Evolutionary conservation across 2,113 vertebrate species (phyloP).

Genomic region (Elgaria multicarinata): DNA sequence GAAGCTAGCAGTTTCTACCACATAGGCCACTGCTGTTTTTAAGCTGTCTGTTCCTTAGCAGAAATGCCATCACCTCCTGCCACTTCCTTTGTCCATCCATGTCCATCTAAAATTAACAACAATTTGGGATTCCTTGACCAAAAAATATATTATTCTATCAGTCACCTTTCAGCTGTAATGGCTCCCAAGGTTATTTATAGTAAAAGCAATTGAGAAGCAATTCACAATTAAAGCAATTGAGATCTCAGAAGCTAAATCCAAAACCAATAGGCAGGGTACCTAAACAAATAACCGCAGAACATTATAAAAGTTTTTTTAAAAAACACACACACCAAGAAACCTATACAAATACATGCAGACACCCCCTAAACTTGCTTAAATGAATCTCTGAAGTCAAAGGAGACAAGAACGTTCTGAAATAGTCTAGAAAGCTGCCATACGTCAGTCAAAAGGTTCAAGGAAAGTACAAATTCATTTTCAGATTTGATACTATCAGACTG

Average conservation of each 20-base stretch:
- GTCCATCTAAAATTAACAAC: too few relatives aligned
- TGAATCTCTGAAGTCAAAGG: not conserved
- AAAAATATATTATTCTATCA: too few relatives aligned
- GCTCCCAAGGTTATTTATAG: too few relatives aligned
- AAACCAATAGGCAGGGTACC: not conserved
- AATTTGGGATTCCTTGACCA: too few relatives aligned
- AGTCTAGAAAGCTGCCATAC: not conserved
- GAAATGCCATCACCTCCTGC: not conserved
- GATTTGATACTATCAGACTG: not conserved
- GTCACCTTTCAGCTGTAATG: not conserved
- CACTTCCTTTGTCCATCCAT: not conserved
- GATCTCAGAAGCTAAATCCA: not conserved
- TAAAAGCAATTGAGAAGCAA: not conserved
- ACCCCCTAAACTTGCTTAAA: not conserved
- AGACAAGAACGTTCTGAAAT: not conserved
- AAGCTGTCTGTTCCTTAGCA: too few relatives aligned
- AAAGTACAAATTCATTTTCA: not conserved
- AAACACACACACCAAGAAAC: too few relatives aligned
- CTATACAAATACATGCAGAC: too few relatives aligned
- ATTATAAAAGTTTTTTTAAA: too few relatives aligned
- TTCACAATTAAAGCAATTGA: not conserved
- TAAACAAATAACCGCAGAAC: not conserved
- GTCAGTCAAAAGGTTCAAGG: too few relatives aligned
- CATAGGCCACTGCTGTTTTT: not conserved
- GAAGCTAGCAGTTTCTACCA: not conserved